A percentile compares a stretch with the other conserved stretches of the same genome.
phyloP scores from a whole-genome alignment of 2,888 invertebrate species.

The Polietes domitor region DNA sequence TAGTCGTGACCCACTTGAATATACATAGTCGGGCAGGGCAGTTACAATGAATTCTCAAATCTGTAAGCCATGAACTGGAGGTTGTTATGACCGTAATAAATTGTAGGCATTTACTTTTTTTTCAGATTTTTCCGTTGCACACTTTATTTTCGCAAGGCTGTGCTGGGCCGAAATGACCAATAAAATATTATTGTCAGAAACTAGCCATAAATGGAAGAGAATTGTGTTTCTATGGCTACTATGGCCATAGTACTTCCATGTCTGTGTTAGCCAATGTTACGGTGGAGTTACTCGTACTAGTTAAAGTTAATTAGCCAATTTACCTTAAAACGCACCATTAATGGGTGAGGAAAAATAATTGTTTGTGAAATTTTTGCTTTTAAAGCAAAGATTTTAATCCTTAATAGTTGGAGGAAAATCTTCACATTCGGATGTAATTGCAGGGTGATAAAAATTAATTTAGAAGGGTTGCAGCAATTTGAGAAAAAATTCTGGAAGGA shows the following conservation, averaged over 20 bases:
- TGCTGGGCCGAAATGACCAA: neutral
- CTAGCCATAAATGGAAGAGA: neutral
- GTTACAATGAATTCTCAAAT: conserved; percentile 15
- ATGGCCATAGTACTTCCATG: neutral
- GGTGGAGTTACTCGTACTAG: too few relatives aligned
- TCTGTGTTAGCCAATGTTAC: neutral
- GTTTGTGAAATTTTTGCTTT: too few relatives aligned
- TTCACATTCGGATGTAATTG: neutral
- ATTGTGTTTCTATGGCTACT: neutral
- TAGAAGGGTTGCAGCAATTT: too few relatives aligned
- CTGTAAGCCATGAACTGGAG: conserved; percentile 9
- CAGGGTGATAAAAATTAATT: too few relatives aligned
- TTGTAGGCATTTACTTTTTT: neutral
- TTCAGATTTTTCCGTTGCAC: neutral
- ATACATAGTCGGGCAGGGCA: neutral
- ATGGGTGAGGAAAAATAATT: too few relatives aligned
- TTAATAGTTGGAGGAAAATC: neutral
- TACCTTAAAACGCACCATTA: neutral
- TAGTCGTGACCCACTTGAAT: too few relatives aligned
- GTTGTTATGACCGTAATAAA: conserved; percentile 23
- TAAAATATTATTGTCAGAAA: conserved; percentile 1
- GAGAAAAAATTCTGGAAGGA: too few relatives aligned
- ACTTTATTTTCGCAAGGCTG: neutral
- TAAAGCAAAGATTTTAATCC: neutral
- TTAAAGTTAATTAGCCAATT: neutral